A percentile compares a stretch with the other conserved stretches of the same genome.
Evolutionary conservation across 2,888 invertebrate genomes (phyloP).

Genomic region (Leptura quadrifasciata): DNA sequence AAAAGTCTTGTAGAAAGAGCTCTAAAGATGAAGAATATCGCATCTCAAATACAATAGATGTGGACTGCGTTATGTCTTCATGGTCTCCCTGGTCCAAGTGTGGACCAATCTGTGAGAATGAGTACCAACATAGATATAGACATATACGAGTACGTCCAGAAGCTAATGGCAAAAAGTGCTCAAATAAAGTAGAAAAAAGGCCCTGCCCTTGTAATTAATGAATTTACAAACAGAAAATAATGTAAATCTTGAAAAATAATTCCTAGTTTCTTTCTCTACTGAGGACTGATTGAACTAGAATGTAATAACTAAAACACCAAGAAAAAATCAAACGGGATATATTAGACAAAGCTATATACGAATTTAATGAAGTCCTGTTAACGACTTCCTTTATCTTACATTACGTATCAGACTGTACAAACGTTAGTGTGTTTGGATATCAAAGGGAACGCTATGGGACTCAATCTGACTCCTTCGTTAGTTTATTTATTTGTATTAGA

Average conservation of each 20-base stretch:
- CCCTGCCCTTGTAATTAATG: constrained; percentile 64
- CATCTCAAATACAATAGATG: constrained; percentile 44
- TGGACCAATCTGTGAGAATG: constrained; percentile 78
- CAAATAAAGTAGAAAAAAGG: constrained; percentile 69
- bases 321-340: background rate
- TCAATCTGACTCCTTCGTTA: background rate
- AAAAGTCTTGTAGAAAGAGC: constrained; percentile 58
- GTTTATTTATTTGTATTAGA: background rate
- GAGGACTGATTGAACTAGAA: background rate
- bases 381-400: background rate
- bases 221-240: background rate
- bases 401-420: background rate
- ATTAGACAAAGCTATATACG: background rate
- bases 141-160: constrained; percentile 70
- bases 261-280: background rate
- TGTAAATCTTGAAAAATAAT: background rate
- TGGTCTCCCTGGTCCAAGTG: constrained; percentile 85
- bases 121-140: constrained; percentile 76
- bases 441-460: background rate
- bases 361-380: background rate
- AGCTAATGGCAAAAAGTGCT: constrained; percentile 71
- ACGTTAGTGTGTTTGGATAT: constrained; percentile 1
- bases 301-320: background rate
- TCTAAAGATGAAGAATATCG: constrained; percentile 38
- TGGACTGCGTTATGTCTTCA: constrained; percentile 78